These are phyloP conservation scores for Blera fallax DNA, from an alignment of 2,888 invertebrate species.

Conservation along the genomic window DNA sequence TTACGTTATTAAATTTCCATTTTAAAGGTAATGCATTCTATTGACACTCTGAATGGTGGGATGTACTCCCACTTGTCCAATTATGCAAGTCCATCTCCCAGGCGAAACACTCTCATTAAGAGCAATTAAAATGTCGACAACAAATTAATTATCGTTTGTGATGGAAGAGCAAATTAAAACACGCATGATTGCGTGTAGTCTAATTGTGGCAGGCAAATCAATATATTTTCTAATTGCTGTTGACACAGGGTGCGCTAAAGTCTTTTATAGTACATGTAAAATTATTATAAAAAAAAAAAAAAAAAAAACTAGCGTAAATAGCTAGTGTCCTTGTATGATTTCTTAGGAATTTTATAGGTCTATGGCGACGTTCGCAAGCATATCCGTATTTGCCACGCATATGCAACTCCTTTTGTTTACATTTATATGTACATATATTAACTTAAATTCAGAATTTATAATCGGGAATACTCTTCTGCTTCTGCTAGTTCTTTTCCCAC, in stretches of 20 bases:
- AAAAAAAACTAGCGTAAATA: no score
- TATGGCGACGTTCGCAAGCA: no score
- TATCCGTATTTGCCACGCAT: no score
- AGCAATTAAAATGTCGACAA: constrained; percentile 56
- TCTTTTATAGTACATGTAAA: not conserved
- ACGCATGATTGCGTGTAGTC: constrained; percentile 54
- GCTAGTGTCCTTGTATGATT: no score
- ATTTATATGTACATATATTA: no score
- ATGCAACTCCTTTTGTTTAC: no score
- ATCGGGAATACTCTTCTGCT: no score
- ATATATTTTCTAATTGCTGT: not conserved
- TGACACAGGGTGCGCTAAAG: not conserved
- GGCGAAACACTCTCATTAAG: constrained; percentile 29
- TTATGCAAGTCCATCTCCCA: constrained; percentile 5
- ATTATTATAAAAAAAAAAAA: no score
- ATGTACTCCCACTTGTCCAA: not conserved
- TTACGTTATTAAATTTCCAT: not conserved
- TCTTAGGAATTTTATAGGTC: no score
- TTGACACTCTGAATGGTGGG: not conserved
- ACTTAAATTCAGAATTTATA: no score
- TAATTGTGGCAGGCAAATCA: constrained; percentile 25
- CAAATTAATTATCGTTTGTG: constrained; percentile 29
- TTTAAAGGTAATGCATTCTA: not conserved
- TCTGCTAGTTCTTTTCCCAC: no score
- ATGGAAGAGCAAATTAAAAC: constrained; percentile 36